Evolutionary conservation across 2,888 invertebrate genomes (phyloP), one percentile per base, ranked within the genome.

Genomic region (Xanthorhoe spadicearia): DNA sequence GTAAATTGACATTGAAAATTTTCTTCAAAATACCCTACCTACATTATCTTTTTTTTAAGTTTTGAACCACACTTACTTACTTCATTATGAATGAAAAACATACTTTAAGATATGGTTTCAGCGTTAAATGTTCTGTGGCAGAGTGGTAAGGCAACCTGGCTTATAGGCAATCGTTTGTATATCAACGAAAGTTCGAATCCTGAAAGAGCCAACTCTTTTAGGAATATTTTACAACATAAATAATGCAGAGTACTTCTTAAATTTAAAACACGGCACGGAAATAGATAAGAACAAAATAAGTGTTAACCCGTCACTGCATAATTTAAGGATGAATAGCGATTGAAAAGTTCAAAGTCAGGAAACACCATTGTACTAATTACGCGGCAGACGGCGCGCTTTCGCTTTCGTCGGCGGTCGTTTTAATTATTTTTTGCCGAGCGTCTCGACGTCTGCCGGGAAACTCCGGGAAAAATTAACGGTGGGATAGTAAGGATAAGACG

Each of bases 301-400:
- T 32, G 6, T 7, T 4, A 32, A 7, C 32, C 43, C 19, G 17
- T 18, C 32, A 32, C 32, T 8, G 10, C 23, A 51, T 68, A 66
- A 70, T 65, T 68, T 61, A 81, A 85, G 84, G 85, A 87, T 85
- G 86, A 88, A 86, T 83, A 86, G 18, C 88, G 89, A 86, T 85
- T 81, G 86, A 83, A 85, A 90, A 90, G 92, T 92, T 93, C 93
- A 93, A 93, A 93, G 93, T 92, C 93, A 85, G 92, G 91, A 89
- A 90, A 90, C 86, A 90, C 92, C 92, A 92, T 92, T 92, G 92
- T 92, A 85, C 92, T 93, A 93, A 93, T 93, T 93, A 92, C 93
- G 92, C 85, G 89, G 89, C 89, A 92, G 93, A 92, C 92, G 91
- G 92, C 92, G 91, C 79, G 92, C 92, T 93, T 91, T 92, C 92